Conservation (phyloP, 2,888 invertebrate genomes). For the Drosophila mimetica region DNA sequence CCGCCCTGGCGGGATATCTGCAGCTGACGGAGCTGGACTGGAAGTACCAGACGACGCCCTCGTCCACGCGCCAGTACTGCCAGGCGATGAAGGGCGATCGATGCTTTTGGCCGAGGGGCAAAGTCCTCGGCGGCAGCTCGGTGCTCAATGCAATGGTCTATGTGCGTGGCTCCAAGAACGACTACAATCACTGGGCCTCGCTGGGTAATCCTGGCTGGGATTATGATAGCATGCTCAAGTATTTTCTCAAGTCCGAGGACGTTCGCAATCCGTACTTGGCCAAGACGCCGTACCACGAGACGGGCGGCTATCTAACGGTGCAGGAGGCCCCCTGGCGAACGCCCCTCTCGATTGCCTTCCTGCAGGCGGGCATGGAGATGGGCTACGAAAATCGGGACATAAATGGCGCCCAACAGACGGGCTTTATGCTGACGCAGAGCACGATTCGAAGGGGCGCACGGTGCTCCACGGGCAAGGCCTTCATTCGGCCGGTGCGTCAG, state of each 20-base stretch:
- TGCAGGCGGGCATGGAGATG: conserved; percentile 92
- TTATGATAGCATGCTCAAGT: conserved; percentile 91
- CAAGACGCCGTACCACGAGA: conserved; percentile 90
- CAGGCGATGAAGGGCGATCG: conserved; percentile 94
- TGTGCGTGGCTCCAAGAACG: conserved; percentile 93
- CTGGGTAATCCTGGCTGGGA: conserved; percentile 95
- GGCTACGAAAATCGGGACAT: conserved; percentile 93
- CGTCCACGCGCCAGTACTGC: conserved; percentile 91
- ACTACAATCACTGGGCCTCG: conserved; percentile 94
- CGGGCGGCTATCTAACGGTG: conserved; percentile 92
- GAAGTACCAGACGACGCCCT: conserved; percentile 95
- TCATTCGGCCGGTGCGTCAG: conserved; percentile 91
- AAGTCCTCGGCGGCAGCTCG: conserved; percentile 94
- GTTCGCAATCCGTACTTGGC: conserved; percentile 93
- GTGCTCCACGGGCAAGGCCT: conserved; percentile 95
- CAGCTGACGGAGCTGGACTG: conserved; percentile 95
- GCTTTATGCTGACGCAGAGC: conserved; percentile 94
- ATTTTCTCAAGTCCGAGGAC: conserved; percentile 94
- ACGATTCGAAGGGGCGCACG: conserved; percentile 93
- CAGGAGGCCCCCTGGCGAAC: conserved; percentile 94
- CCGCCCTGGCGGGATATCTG: conserved; percentile 92
- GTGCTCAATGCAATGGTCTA: conserved; percentile 97
- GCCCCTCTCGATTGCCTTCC: conserved; percentile 91
- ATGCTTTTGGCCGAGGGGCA: conserved; percentile 96
- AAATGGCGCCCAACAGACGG: conserved; percentile 93